Percentiles rank a stretch among this genome's conserved stretches.
These are phyloP conservation scores for Dorcus hopei DNA, from an alignment of 2,888 invertebrate genomes.

Conservation along the genomic window DNA sequence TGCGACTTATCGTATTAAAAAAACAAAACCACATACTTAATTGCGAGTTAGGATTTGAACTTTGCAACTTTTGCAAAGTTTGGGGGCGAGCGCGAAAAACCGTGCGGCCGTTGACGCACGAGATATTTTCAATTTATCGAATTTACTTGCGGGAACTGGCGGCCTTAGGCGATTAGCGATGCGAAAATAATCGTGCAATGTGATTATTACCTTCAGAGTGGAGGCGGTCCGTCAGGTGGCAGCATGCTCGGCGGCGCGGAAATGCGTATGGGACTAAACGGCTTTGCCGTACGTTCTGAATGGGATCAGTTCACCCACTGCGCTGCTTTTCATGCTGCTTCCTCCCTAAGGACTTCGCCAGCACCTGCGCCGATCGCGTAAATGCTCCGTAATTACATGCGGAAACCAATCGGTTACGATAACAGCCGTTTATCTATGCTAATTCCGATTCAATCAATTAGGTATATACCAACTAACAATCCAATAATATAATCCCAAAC, in stretches of 20 bases:
- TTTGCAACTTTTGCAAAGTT: no score
- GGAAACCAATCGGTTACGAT: no score
- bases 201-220: slow-evolving; percentile 35
- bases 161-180: slow-evolving; percentile 13
- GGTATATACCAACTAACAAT: no score
- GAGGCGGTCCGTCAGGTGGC: slow-evolving; percentile 40
- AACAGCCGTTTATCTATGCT: no score
- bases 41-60: no score
- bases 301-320: slow-evolving; percentile 25
- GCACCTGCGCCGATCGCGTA: slow-evolving; percentile 14
- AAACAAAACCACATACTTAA: no score
- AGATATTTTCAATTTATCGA: no score
- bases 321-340: slow-evolving; percentile 11
- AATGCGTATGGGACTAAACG: slow-evolving; percentile 28
- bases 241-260: slow-evolving; percentile 37
- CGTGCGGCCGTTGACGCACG: no score
- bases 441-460: no score
- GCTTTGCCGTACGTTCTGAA: slow-evolving; percentile 18
- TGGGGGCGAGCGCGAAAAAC: no score
- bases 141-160: background rate
- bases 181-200: slow-evolving; percentile 25
- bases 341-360: slow-evolving; percentile 11
- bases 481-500: no score
- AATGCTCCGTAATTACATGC: background rate
- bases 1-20: no score